These are phyloP conservation scores for Lasioglossum zephyrum DNA, from an alignment of 2,888 invertebrate species.

Conservation along the genomic window DNA sequence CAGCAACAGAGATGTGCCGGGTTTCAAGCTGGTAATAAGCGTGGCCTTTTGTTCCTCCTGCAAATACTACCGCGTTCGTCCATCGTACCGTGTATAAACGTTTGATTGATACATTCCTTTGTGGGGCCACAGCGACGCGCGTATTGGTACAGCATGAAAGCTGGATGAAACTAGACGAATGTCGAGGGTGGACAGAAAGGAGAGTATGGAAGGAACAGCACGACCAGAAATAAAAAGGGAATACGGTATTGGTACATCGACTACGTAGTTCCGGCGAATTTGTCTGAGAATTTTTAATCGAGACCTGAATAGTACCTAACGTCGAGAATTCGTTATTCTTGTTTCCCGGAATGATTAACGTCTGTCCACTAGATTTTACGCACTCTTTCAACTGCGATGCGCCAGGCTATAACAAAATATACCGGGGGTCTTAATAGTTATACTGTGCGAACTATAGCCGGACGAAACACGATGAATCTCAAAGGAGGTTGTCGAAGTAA, in stretches of 20 bases:
- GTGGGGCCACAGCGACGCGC: neutral
- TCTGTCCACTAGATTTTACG: neutral
- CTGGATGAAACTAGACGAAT: conserved; percentile 1
- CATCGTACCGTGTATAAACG: conserved; percentile 39
- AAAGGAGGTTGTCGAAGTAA: no score
- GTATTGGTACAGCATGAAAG: conserved; percentile 7
- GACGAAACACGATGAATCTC: no score
- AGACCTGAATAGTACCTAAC: neutral
- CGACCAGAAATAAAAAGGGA: neutral
- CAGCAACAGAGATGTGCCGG: neutral
- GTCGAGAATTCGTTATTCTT: neutral
- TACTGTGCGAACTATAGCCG: no score
- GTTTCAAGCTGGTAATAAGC: conserved; percentile 31
- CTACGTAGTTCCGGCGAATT: neutral
- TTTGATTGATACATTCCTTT: conserved; percentile 52
- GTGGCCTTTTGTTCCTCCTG: conserved; percentile 38
- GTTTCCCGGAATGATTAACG: neutral
- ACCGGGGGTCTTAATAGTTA: no score
- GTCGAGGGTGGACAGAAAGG: conserved; percentile 8
- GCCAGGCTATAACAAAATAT: no score
- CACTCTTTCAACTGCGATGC: no score
- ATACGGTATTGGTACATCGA: conserved; percentile 8
- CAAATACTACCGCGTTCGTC: conserved; percentile 20
- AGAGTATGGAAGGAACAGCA: neutral
- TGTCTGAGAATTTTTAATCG: neutral